phyloP scores from a whole-genome alignment of 1,140 invertebrate genomes.

The Drosophila bocqueti region DNA sequence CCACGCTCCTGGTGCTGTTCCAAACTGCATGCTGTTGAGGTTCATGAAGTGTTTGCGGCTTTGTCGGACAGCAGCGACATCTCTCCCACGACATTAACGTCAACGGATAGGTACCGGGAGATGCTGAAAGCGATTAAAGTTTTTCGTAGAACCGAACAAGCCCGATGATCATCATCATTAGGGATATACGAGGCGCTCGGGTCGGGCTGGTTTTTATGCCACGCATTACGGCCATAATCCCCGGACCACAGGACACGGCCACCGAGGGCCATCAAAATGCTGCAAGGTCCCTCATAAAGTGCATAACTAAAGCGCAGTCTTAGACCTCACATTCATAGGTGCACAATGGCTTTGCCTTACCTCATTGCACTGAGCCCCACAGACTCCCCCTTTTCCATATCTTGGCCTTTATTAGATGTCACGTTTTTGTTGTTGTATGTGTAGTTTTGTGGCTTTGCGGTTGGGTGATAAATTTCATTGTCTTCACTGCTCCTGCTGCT shows the following conservation, averaged over 20 bases:
- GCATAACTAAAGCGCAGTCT: constrained; percentile 60
- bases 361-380: background rate
- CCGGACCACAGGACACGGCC: constrained; percentile 27
- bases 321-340: constrained; percentile 50
- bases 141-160: constrained; percentile 42
- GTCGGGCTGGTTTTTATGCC: constrained; percentile 44
- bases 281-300: constrained; percentile 58
- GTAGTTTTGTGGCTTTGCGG: constrained; percentile 60
- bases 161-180: constrained; percentile 54
- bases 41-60: constrained; percentile 57
- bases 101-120: constrained; percentile 8
- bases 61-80: constrained; percentile 50
- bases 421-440: constrained; percentile 46
- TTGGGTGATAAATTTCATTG: constrained; percentile 72
- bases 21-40: constrained; percentile 41
- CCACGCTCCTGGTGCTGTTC: background rate
- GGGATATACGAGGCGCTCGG: constrained; percentile 35
- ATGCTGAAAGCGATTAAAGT: constrained; percentile 43
- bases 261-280: constrained; percentile 46
- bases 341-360: constrained; percentile 34
- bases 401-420: constrained; percentile 60
- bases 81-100: constrained; percentile 20
- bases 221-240: constrained; percentile 46
- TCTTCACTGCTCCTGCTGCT: constrained; percentile 33
- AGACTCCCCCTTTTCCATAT: background rate